Evolutionary conservation across 1,140 invertebrate species (phyloP), one percentile per base, ranked within the genome.

Genomic region (Psix sp.): DNA sequence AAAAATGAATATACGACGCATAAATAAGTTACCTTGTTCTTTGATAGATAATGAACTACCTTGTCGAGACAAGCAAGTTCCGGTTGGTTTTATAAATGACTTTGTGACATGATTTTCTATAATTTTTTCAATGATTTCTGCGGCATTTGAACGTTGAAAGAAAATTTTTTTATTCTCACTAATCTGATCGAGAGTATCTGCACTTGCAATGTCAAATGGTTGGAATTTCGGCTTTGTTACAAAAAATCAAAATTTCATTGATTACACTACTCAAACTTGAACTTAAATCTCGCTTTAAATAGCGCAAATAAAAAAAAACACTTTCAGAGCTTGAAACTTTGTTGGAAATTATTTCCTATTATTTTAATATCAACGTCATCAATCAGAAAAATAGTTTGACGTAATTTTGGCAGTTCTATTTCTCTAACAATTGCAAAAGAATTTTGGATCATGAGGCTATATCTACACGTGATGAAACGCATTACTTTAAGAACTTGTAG

Each of bases 241-340:
- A 57, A 45, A 57, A 57, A 5, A 57, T 26, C 38, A 45, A 42
- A 31, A 57, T 40, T 57, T 57, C 52, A 2, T 57, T 24, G 20
- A 57, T 31, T 7, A 57, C 40, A 9, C 16, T 14, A 24, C 9
- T 10, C 1, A 56, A 21, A 56, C 39, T 43, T 3, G 39, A n/a
- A n/a, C 7, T 0, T 15, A 56, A 14, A 35, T 43, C 52, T 35
- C 13, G 7, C 3, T 43, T 56, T 24, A 40, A 20, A 45, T 33
- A 15, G 15, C 39, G 26, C 17, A 45, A 43, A 56, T 56, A 24
- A 11, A 33, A 42, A 54, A 33, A 43, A 43, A 11, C 15, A 56
- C 13, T 24, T 21, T 51, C 14, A 24, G 15, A 38, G 14, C 10
- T 38, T 38, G 14, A 6, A 38, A 10, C n/a, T 13, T 38, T 15